Base-by-base conservation (phyloP, 2,888 invertebrate genomes). In the Coleophora deauratella region DNA sequence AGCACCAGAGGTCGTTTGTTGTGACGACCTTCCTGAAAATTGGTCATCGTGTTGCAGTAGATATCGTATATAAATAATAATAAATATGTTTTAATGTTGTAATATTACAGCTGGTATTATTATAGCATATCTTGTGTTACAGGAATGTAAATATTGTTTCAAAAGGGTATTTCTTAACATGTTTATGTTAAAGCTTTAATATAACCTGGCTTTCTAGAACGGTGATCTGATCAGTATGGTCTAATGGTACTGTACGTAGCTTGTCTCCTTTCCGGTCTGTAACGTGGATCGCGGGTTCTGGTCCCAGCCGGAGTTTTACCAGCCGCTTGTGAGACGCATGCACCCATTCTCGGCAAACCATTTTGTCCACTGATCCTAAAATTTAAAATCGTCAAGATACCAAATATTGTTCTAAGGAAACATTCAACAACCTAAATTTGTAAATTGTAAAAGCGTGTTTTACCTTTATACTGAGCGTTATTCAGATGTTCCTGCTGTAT, bases 261-360 rank as follows among this genome's bases (percentile, higher is more conserved):
- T 96, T 95, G 63, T 97, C 97, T 0, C 97, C 97, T 66, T 97
- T 97, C 8, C 97, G 87, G 57, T 96, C 96, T 0, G 96, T 93
- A 1, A 96, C 93, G 56, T 95, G 93, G 11, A 97, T 87, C 0
- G 93, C 92, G 0, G 93, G 89, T 66, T 97, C 96, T 0, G 97
- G 96, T 0, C 97, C 97, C 55, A 97, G 93, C 51, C 95, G 93
- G 0, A 97, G 89, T 57, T 96, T 97, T 0, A 97, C 96, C 33
- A 95, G 72, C 0, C 97, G 88, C 57, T 95, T 95, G 71, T 97
- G 91, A 54, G 96, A 95, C 1, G 96, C 96, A 64, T 97, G 96
- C 12, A 97, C 86, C 97, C 97, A 97, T 72, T 97, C 97, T 27
- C 96, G 91, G 33, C 96, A 96, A 35, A 95, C 88, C 95, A 96